Evolutionary conservation across 2,888 invertebrate genomes (phyloP).

Genomic region (Aricia artaxerxes): DNA sequence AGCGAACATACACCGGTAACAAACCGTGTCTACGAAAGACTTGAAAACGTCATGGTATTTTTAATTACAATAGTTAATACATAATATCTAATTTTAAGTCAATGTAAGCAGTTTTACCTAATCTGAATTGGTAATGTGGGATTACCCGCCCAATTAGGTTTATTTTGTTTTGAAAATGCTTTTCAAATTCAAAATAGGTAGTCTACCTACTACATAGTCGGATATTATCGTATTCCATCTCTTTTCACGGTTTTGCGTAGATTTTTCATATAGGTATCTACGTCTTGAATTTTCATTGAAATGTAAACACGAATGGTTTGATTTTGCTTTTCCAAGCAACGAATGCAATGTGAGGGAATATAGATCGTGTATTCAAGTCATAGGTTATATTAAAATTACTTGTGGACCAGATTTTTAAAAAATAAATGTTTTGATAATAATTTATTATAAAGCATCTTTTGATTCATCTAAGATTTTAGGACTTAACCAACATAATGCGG

Average conservation of each 20-base stretch:
- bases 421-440: no score
- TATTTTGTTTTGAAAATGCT: not conserved
- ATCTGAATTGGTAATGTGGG: conserved; percentile 13
- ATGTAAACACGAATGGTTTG: not conserved
- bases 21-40: not conserved
- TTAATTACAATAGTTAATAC: not conserved
- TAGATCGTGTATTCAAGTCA: no score
- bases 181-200: conserved; percentile 5
- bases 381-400: no score
- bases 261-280: not conserved
- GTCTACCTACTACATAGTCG: not conserved
- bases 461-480: not conserved
- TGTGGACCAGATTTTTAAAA: no score
- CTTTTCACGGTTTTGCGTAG: not conserved
- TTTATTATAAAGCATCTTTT: not conserved
- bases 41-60: not conserved
- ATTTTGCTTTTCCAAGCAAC: no score
- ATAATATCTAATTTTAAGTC: not conserved
- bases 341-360: no score
- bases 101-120: not conserved
- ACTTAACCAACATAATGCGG: not conserved
- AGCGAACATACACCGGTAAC: not conserved
- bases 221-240: not conserved
- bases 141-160: not conserved
- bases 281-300: not conserved